Evolutionary conservation across 2,113 vertebrate genomes (phyloP), one percentile per base, ranked within the genome.

Genomic region (Pyxicephalus adspersus): DNA sequence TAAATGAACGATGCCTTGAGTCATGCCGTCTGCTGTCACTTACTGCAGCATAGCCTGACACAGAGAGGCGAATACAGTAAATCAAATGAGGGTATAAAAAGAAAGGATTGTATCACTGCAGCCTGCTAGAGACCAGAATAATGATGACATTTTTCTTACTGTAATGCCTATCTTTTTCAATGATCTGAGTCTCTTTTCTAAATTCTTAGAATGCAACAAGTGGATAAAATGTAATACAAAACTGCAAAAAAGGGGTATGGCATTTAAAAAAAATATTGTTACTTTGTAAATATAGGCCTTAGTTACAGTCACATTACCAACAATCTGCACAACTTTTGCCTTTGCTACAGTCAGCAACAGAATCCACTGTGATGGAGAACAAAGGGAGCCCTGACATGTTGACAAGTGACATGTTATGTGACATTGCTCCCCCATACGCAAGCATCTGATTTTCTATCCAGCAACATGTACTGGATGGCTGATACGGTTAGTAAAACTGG

Each of bases 81-180:
- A 61, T 26, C 9, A 25, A 61, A 61, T 61, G 58, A 61, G 25
- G 11, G 2, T 65, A 65, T 16, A 23, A 72, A 2, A 31, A 23
- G 38, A 71, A 71, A 71, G 45, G 5, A 6, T 25, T 72, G 23
- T 26, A 52, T 72, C 51, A 31, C 23, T 11, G 51, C 26, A 72
- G 26, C 29, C 26, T 29, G 51, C 15, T 9, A 17, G 16, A 6
- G 28, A 55, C 55, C 26, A 72, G 31, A 9, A 28, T 57, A 57
- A 20, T 3, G 25, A 16, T 57, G 70, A 72, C 70, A 57, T 19
- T 28, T 7, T 26, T 72, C 25, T 72, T 52, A 54, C 70, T 72
- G 50, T 29, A 57, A 57, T 29, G 52, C 26, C 70, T 18, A 23
- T 28, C 18, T 19, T 2, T 31, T 16, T 31, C 26, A 57, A 19